phyloP scores from a whole-genome alignment of 2,888 invertebrate species.

The Metalampra italica region DNA sequence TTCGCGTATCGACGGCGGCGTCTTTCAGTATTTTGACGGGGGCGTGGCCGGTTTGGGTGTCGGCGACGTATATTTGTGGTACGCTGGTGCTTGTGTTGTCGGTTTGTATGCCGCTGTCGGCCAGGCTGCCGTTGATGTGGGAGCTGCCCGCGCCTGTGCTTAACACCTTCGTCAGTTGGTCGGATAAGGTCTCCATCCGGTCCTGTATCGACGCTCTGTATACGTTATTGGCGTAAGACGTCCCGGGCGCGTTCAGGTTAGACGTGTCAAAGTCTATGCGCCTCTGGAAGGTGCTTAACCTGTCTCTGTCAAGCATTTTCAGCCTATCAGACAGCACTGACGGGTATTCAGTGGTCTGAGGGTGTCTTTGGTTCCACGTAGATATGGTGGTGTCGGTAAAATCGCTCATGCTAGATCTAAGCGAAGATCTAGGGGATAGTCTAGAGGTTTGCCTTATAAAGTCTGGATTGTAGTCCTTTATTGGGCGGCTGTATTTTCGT shows the following conservation, averaged over 20 bases:
- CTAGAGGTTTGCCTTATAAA: conserved; percentile 42
- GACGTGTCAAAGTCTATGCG: conserved; percentile 66
- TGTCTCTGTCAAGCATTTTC: conserved; percentile 55
- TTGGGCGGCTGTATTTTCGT: conserved; percentile 61
- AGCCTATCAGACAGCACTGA: conserved; percentile 66
- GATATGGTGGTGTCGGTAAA: conserved; percentile 74
- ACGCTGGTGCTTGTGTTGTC: conserved; percentile 71
- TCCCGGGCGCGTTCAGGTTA: conserved; percentile 43
- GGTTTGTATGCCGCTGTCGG: conserved; percentile 71
- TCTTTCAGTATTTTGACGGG: conserved; percentile 54
- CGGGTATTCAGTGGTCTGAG: conserved; percentile 57
- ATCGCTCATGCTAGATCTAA: conserved; percentile 71
- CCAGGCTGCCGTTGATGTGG: conserved; percentile 68
- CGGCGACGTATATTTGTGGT: conserved; percentile 61
- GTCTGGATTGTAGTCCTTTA: conserved; percentile 71
- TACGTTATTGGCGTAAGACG: conserved; percentile 56
- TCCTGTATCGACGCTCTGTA: conserved; percentile 54
- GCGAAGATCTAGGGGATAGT: conserved; percentile 65
- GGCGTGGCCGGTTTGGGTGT: conserved; percentile 31
- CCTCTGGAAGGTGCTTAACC: conserved; percentile 49
- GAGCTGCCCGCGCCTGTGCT: conserved; percentile 68
- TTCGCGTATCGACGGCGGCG: conserved; percentile 67
- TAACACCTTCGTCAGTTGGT: conserved; percentile 65
- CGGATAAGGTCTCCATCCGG: conserved; percentile 61
- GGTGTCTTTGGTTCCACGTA: conserved; percentile 66